Conservation (phyloP, 2,888 invertebrate genomes). For the Eristalis arbustorum region DNA sequence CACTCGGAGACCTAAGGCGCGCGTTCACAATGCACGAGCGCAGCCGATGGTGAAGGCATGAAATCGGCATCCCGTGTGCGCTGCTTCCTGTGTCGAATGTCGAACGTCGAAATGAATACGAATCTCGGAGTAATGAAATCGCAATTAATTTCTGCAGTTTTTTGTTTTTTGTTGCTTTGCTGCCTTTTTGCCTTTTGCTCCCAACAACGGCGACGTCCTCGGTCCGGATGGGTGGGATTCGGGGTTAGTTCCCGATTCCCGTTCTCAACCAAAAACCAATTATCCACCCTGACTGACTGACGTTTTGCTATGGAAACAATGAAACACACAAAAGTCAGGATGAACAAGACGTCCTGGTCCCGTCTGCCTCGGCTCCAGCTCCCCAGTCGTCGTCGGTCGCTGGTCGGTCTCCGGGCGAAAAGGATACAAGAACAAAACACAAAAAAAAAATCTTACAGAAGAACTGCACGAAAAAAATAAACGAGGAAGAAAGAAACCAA, state of each 20-base stretch:
- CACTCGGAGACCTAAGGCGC: slow-evolving; percentile 51
- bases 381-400: neutral
- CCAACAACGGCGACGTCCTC: neutral
- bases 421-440: slow-evolving; percentile 1
- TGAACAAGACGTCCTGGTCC: slow-evolving; percentile 52
- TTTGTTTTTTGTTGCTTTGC: slow-evolving; percentile 4
- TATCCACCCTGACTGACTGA: slow-evolving; percentile 69
- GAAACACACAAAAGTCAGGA: slow-evolving; percentile 63
- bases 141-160: slow-evolving; percentile 79
- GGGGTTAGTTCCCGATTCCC: slow-evolving; percentile 33
- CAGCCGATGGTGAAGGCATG: slow-evolving; percentile 28
- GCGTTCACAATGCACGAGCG: slow-evolving; percentile 37
- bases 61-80: slow-evolving; percentile 61
- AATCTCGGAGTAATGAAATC: slow-evolving; percentile 78
- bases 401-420: neutral
- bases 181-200: neutral
- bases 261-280: slow-evolving; percentile 67
- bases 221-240: slow-evolving; percentile 54
- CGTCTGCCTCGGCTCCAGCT: neutral
- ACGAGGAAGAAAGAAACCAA: neutral
- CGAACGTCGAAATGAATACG: slow-evolving; percentile 68
- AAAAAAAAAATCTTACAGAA: slow-evolving; percentile 11
- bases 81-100: slow-evolving; percentile 35
- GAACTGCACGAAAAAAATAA: slow-evolving; percentile 31
- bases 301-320: slow-evolving; percentile 68